These are phyloP conservation scores for Sardina pilchardus DNA, from an alignment of 2,113 vertebrate genomes.

Conservation along the genomic window DNA sequence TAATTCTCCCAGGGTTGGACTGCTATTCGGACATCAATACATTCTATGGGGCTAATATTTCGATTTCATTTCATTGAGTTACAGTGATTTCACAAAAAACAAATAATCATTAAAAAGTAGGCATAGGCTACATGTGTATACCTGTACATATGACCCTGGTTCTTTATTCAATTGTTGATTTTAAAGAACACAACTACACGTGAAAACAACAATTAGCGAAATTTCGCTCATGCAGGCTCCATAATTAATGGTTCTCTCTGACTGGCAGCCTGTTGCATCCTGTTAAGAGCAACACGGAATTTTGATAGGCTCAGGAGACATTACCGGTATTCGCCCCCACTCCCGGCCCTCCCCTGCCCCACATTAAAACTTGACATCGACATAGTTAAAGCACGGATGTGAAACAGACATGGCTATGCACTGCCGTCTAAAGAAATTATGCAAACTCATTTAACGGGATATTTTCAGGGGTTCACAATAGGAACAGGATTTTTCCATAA, in stretches of 20 bases:
- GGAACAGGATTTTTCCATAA: neutral
- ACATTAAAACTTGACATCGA: slow-evolving; percentile 45
- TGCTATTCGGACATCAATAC: neutral
- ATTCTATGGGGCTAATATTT: neutral
- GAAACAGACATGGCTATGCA: slow-evolving; percentile 59
- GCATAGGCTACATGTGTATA: too few species aligned
- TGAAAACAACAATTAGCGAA: neutral
- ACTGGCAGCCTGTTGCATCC: slow-evolving; percentile 63
- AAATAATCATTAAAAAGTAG: neutral
- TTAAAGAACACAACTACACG: neutral
- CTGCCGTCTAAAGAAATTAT: neutral
- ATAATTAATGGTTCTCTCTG: slow-evolving; percentile 69
- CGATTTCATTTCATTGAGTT: neutral
- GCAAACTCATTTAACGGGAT: neutral
- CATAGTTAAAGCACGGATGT: slow-evolving; percentile 56
- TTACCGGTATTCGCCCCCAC: slow-evolving; percentile 62
- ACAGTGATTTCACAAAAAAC: neutral
- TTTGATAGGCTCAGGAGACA: slow-evolving; percentile 66
- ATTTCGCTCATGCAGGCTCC: slow-evolving; percentile 14
- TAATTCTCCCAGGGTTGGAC: neutral
- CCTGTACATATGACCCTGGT: too few species aligned
- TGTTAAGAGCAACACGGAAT: slow-evolving; percentile 59
- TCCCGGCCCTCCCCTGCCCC: slow-evolving; percentile 44
- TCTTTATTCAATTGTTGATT: too few species aligned
- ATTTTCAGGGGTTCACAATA: neutral